A percentile compares a stretch with the other conserved stretches of the same genome.
Evolutionary conservation across 2,113 vertebrate genomes (phyloP).

Genomic region (Falcunculus frontatus): DNA sequence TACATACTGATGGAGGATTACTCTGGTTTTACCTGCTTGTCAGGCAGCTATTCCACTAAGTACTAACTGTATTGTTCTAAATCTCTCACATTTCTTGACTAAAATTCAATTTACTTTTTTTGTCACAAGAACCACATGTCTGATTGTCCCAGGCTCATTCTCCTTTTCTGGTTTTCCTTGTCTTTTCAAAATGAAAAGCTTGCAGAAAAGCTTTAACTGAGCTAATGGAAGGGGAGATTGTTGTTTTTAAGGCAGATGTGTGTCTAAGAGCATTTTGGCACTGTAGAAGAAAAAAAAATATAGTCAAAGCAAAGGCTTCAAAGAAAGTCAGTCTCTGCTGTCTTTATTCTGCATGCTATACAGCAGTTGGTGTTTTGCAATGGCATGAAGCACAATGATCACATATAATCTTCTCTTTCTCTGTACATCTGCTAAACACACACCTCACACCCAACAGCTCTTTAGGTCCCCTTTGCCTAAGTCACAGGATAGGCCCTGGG

Average conservation of each 20-base stretch:
- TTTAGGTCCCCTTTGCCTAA: background rate
- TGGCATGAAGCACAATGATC: background rate
- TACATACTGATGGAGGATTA: constrained; percentile 63
- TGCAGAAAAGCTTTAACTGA: constrained; percentile 28
- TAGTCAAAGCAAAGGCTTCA: constrained; percentile 9
- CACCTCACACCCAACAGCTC: background rate
- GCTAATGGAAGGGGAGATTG: constrained; percentile 46
- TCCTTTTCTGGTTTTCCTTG: constrained; percentile 13
- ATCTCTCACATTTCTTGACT: constrained; percentile 61
- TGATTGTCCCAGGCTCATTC: constrained; percentile 27
- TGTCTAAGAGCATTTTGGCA: constrained; percentile 47
- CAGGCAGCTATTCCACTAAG: constrained; percentile 64
- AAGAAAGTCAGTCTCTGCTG: background rate
- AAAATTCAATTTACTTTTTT: constrained; percentile 56
- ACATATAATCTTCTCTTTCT: background rate
- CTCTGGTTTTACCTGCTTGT: constrained; percentile 55
- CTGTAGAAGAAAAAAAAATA: background rate
- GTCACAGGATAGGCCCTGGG: background rate
- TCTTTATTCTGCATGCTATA: background rate
- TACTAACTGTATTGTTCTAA: constrained; percentile 63
- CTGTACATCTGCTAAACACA: background rate
- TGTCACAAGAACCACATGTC: constrained; percentile 15
- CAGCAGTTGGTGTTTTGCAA: background rate
- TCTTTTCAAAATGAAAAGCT: constrained; percentile 47
- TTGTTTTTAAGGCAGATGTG: constrained; percentile 38